phyloP scores from a whole-genome alignment of 2,797 vertebrate genomes.

The Sebastes melanostomus region DNA sequence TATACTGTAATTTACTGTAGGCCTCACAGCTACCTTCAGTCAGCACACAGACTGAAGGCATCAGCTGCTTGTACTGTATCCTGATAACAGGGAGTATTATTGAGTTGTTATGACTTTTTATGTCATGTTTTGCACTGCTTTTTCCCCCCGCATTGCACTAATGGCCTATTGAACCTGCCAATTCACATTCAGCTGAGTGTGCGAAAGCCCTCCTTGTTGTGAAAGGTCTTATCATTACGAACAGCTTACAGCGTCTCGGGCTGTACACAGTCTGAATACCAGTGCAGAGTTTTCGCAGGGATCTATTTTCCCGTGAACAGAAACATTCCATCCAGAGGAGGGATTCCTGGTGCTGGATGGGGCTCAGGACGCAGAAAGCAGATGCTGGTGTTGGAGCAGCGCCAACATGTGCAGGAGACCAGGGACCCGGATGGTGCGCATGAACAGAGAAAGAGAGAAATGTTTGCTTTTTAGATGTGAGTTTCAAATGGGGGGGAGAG shows the following conservation, averaged over 20 bases:
- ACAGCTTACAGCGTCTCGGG: conserved; percentile 44
- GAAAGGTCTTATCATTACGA: conserved; percentile 66
- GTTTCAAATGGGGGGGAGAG: conserved; percentile 65
- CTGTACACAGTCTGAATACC: conserved; percentile 48
- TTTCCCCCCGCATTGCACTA: conserved; percentile 42
- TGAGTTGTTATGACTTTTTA: conserved; percentile 63
- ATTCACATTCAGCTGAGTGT: conserved; percentile 65
- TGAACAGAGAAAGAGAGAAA: conserved; percentile 63
- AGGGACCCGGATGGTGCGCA: conserved; percentile 57
- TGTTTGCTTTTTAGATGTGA: conserved; percentile 76
- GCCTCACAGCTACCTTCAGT: conserved; percentile 17
- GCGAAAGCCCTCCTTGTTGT: conserved; percentile 61
- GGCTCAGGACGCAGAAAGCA: conserved; percentile 73
- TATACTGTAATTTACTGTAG: conserved; percentile 29
- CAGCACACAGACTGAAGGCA: conserved; percentile 19
- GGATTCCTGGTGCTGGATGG: conserved; percentile 64
- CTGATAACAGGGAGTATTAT: conserved; percentile 60
- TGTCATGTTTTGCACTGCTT: conserved; percentile 52
- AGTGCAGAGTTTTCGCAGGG: conserved; percentile 28
- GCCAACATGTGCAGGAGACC: conserved; percentile 71
- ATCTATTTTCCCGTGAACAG: conserved; percentile 63
- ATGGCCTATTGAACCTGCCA: conserved; percentile 74
- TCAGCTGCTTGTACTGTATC: conserved; percentile 44
- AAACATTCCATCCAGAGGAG: conserved; percentile 68
- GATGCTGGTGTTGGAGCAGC: conserved; percentile 68